Percentiles rank a stretch among this genome's conserved stretches.
Conservation (phyloP, 2,888 invertebrate species). For the Acrocyrtus sp. region DNA sequence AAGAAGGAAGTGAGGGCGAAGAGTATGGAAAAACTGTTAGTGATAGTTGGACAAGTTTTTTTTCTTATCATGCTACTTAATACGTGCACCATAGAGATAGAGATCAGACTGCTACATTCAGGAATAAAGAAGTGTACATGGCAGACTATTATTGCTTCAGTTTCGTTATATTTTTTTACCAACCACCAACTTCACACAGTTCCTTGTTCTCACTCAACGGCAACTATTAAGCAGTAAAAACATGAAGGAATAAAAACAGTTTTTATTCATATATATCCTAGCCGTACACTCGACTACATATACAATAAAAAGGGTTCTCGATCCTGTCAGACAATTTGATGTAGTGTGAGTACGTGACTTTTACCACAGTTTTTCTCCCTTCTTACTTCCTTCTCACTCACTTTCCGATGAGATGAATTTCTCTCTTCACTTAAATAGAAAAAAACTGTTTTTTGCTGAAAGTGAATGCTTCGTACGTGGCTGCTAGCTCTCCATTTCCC, state of each 20-base stretch:
- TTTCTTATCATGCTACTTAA: no score
- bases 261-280: slow-evolving; percentile 18
- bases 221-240: no score
- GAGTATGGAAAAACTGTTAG: no score
- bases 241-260: slow-evolving; percentile 28
- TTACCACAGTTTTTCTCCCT: slow-evolving; percentile 50
- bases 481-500: slow-evolving; percentile 12
- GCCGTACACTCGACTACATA: no score
- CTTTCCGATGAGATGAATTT: slow-evolving; percentile 48
- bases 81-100: no score
- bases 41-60: no score
- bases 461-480: slow-evolving; percentile 50
- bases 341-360: slow-evolving; percentile 58
- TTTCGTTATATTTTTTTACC: no score
- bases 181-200: no score
- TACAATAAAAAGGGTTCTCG: slow-evolving; percentile 53
- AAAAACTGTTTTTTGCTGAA: slow-evolving; percentile 33
- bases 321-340: slow-evolving; percentile 57
- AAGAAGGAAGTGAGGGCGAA: slow-evolving; percentile 20
- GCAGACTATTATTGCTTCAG: no score
- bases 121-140: no score
- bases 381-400: slow-evolving; percentile 38
- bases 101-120: no score
- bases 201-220: no score
- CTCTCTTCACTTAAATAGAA: slow-evolving; percentile 46